Conservation (phyloP, 2,888 invertebrate species). For the Cryptosula pallasiana region DNA sequence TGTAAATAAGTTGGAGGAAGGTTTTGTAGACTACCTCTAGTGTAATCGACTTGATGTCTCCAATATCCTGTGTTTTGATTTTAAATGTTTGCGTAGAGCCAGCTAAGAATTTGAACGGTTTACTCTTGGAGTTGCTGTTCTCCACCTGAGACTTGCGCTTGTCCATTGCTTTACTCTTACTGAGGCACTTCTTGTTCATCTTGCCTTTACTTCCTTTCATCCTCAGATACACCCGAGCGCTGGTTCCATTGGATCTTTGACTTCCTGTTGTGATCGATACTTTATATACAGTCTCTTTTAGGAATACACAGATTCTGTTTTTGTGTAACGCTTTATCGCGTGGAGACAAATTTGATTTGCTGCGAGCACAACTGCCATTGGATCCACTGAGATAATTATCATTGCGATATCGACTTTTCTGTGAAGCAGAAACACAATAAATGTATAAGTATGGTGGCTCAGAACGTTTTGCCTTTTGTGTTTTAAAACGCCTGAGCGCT, state of each 20-base stretch:
- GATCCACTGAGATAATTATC: too few species aligned
- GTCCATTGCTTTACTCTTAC: slow-evolving; percentile 45
- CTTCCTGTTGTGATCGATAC: slow-evolving; percentile 49
- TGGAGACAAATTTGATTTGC: too few species aligned
- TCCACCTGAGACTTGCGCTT: slow-evolving; percentile 28
- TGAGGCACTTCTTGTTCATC: slow-evolving; percentile 42
- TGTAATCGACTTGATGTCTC: slow-evolving; percentile 44
- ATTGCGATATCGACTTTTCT: too few species aligned
- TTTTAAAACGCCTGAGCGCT: too few species aligned
- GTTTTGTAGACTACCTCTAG: slow-evolving; percentile 53
- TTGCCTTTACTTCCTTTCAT: slow-evolving; percentile 48
- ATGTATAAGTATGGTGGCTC: too few species aligned
- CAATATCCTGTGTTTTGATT: slow-evolving; percentile 47
- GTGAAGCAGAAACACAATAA: too few species aligned
- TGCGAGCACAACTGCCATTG: too few species aligned
- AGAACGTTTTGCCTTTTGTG: too few species aligned
- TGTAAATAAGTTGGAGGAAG: too few species aligned
- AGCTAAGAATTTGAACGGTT: slow-evolving; percentile 44
- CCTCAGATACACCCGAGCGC: slow-evolving; percentile 49
- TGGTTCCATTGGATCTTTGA: slow-evolving; percentile 46
- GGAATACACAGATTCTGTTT: too few species aligned
- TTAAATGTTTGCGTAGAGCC: slow-evolving; percentile 51
- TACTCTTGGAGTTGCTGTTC: slow-evolving; percentile 32
- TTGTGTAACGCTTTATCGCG: too few species aligned
- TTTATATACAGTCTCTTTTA: slow-evolving; percentile 38